These are phyloP conservation scores for Typhlomys cinereus DNA, from an alignment of 2,113 vertebrate species.

Conservation along the genomic window DNA sequence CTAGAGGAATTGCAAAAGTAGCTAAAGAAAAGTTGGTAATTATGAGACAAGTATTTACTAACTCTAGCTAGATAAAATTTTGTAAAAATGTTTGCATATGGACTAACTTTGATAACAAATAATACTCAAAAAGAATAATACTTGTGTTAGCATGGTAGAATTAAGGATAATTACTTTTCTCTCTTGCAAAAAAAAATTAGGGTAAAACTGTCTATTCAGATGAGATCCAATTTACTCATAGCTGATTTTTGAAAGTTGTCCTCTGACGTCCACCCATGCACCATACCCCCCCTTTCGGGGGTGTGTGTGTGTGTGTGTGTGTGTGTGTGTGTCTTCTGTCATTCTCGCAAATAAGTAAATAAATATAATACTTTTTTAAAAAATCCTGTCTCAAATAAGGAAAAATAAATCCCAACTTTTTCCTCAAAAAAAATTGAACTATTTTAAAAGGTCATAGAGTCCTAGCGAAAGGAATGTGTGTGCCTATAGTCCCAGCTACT, in stretches of 20 bases:
- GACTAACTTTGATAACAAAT: constrained; percentile 28
- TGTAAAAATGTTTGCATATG: constrained; percentile 46
- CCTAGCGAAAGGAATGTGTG: not conserved
- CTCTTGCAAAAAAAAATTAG: not conserved
- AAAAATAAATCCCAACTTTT: not conserved
- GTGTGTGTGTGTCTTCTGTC: no score
- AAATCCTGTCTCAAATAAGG: not conserved
- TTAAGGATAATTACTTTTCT: not conserved
- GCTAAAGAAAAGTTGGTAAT: not conserved
- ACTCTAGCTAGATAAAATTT: constrained; percentile 24
- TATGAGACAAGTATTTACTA: constrained; percentile 13
- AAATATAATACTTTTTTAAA: no score
- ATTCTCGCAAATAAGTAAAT: no score
- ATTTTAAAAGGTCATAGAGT: not conserved
- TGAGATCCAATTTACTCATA: constrained; percentile 22
- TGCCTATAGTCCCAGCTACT: not conserved
- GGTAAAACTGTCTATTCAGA: constrained; percentile 44
- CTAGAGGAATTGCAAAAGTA: not conserved
- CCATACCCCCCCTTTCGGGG: not conserved
- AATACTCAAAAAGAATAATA: constrained; percentile 25
- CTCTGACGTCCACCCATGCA: not conserved
- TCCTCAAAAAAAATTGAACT: not conserved
- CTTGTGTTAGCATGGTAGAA: not conserved
- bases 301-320: no score
- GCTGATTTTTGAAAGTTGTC: no score